Percentiles rank a stretch among this genome's conserved stretches.
phyloP scores from a whole-genome alignment of 1,140 invertebrate genomes.

The Hycleus phaleratus region DNA sequence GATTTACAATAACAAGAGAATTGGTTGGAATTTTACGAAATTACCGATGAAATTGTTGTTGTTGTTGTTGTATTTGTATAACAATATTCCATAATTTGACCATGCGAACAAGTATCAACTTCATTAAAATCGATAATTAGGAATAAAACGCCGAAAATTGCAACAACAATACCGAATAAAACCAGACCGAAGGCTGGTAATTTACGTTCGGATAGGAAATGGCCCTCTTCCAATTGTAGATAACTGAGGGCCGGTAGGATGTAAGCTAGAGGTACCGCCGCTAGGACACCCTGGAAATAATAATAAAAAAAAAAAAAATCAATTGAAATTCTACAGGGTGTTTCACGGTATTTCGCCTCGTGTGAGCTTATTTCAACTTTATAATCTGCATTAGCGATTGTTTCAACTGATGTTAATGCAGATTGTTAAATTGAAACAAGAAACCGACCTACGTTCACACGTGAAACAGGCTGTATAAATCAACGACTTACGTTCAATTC shows the following conservation, averaged over 20 bases:
- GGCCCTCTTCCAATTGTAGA: conserved; percentile 66
- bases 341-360: not conserved
- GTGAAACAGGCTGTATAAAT: too few species aligned
- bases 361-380: too few species aligned
- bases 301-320: too few species aligned
- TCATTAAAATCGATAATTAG: conserved; percentile 36
- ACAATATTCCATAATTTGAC: conserved; percentile 37
- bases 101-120: conserved; percentile 37
- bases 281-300: conserved; percentile 62
- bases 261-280: conserved; percentile 78
- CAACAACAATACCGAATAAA: conserved; percentile 64
- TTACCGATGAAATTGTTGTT: not conserved
- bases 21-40: not conserved
- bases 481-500: conserved; percentile 66
- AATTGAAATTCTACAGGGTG: too few species aligned
- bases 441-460: conserved; percentile 23
- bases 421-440: too few species aligned
- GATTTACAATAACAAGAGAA: too few species aligned
- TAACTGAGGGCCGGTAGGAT: conserved; percentile 76
- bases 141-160: conserved; percentile 39
- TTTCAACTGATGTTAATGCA: too few species aligned
- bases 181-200: conserved; percentile 63
- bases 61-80: not conserved
- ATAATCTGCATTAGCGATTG: too few species aligned
- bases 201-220: conserved; percentile 60